phyloP scores from a whole-genome alignment of 2,113 vertebrate genomes.

The Falco punctatus region DNA sequence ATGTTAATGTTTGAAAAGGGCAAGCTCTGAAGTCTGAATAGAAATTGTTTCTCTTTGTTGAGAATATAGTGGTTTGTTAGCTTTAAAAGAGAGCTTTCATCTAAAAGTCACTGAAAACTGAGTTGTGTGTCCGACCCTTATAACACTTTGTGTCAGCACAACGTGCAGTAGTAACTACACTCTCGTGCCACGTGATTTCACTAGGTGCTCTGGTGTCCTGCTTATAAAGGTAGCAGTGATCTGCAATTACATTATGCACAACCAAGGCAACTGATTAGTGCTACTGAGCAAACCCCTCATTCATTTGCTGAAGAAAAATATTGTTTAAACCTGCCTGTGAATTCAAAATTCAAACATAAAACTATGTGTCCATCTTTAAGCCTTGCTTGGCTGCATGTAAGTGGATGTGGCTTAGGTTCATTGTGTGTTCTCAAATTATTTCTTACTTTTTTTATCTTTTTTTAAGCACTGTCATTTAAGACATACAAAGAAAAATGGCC shows the following conservation, averaged over 20 bases:
- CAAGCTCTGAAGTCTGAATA: neutral
- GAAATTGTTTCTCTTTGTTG: neutral
- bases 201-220: neutral
- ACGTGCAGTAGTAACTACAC: neutral
- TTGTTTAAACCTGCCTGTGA: neutral
- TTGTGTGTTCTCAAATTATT: neutral
- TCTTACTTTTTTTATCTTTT: neutral
- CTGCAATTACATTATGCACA: neutral
- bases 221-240: neutral
- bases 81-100: neutral
- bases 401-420: neutral
- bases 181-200: fast-evolving
- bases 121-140: neutral
- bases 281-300: neutral
- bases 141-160: neutral
- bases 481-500: neutral
- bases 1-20: neutral
- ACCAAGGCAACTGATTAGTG: neutral
- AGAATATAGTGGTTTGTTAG: neutral
- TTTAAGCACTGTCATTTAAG: neutral
- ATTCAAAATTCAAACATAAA: neutral
- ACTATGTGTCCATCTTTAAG: neutral
- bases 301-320: neutral
- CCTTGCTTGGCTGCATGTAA: neutral
- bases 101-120: neutral